phyloP scores from a whole-genome alignment of 2,888 invertebrate genomes.

The Desoria tigrina region DNA sequence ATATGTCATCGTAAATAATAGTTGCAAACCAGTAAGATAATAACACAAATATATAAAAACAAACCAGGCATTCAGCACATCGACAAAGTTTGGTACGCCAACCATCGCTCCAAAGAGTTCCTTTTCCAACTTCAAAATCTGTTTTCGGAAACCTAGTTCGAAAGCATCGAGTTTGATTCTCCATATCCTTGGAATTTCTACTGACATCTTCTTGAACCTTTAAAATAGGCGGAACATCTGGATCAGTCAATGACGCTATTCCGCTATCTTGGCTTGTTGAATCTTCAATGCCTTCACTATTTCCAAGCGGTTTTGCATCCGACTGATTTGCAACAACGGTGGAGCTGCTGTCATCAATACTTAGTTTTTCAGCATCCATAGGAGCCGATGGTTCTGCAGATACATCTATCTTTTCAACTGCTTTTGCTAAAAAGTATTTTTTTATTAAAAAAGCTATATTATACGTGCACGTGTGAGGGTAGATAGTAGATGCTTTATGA shows the following conservation, averaged over 20 bases:
- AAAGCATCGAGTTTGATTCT: constrained; percentile 13
- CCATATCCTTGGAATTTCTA: neutral
- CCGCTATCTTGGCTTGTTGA: constrained; percentile 36
- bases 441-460: too few relatives aligned
- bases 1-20: constrained; percentile 3
- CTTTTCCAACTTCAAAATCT: constrained; percentile 9
- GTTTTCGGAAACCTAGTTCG: constrained; percentile 13
- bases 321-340: neutral
- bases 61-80: constrained; percentile 59
- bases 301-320: neutral
- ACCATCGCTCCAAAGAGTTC: constrained; percentile 26
- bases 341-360: too few relatives aligned
- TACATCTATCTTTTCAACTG: neutral
- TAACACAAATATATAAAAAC: constrained; percentile 13
- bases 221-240: neutral
- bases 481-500: too few relatives aligned
- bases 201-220: neutral
- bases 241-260: constrained; percentile 23
- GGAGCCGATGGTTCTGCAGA: too few relatives aligned
- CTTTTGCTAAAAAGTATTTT: too few relatives aligned
- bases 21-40: neutral
- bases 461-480: too few relatives aligned
- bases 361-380: too few relatives aligned
- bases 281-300: constrained; percentile 16
- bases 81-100: constrained; percentile 32